Base-by-base conservation (phyloP, 2,113 vertebrate genomes). In the Misgurnus anguillicaudatus region DNA sequence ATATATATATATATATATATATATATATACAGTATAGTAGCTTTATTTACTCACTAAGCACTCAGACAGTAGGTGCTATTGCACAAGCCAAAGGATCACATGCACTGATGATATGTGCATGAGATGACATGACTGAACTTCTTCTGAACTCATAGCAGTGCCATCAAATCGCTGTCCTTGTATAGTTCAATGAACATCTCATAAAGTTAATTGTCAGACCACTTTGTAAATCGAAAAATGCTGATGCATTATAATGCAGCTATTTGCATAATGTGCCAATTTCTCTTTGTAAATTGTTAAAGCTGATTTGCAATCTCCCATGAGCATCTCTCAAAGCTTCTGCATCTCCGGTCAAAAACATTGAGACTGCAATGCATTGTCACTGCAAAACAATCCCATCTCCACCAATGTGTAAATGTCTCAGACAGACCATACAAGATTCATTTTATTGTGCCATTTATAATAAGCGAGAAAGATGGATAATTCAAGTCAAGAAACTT, bases 371-470 rank as follows among this genome's bases (percentile, higher is more conserved):
- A 61, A 41, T 78, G 21, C 6, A 47, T 41, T 51, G 38, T 21
- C 57, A 55, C 53, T 48, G 57, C 31, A 10, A 16, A 16, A 53
- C 31, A 75, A 63, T 41, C 7, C 13, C n/a, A 41, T 61, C 16
- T 13, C 51, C 10, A 36, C 5, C 53, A 68, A 58, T 14, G 74
- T 47, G 58, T 4, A 9, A 71, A 76, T 16, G 19, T 55, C 60
- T 61, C 24, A 39, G 45, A 58, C 64, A 36, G 36, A 62, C 53
- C 11, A 45, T 79, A 70, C 76, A 58, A 80, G 72, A 77, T 79
- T 77, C 47, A 79, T 77, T 80, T 85, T 76, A 84, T 77, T 76
- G 76, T 53, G 48, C 53, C 75, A 83, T 83, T 81, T 84, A 84
- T 87, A 82, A 84, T 71, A 70, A 75, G 57, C 36, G 64, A 67